phyloP scores from a whole-genome alignment of 2,888 invertebrate species.

The Zhuqinia jingwanae region DNA sequence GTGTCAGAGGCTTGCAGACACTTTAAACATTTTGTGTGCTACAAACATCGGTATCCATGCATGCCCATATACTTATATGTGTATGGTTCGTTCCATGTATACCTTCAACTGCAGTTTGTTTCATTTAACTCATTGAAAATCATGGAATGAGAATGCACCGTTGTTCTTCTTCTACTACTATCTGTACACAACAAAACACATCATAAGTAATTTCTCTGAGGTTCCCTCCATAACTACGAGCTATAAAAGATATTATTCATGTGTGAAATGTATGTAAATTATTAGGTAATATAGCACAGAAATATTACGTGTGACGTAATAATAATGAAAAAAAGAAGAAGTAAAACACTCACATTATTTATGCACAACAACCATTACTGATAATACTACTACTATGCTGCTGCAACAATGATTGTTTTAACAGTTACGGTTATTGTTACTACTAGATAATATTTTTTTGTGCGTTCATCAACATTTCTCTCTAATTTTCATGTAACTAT shows the following conservation, averaged over 20 bases:
- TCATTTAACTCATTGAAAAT: no score
- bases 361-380: slow-evolving; percentile 15
- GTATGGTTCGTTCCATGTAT: neutral
- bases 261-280: slow-evolving; percentile 54
- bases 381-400: neutral
- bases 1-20: neutral
- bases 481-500: no score
- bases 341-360: no score
- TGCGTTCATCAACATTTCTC: no score
- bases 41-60: neutral
- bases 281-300: slow-evolving; percentile 33
- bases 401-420: slow-evolving; percentile 35
- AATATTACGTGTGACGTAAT: slow-evolving; percentile 43
- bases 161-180: no score
- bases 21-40: neutral
- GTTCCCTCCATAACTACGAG: no score
- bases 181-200: no score
- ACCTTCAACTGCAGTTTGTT: neutral
- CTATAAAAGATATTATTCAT: neutral
- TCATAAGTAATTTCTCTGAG: no score
- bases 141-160: no score
- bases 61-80: neutral
- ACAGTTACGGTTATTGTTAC: neutral
- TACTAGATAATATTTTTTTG: neutral
- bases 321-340: neutral